Evolutionary conservation across 2,113 vertebrate species (phyloP), one percentile per base, ranked within the genome.

Genomic region (Campylorhamphus procurvoides): DNA sequence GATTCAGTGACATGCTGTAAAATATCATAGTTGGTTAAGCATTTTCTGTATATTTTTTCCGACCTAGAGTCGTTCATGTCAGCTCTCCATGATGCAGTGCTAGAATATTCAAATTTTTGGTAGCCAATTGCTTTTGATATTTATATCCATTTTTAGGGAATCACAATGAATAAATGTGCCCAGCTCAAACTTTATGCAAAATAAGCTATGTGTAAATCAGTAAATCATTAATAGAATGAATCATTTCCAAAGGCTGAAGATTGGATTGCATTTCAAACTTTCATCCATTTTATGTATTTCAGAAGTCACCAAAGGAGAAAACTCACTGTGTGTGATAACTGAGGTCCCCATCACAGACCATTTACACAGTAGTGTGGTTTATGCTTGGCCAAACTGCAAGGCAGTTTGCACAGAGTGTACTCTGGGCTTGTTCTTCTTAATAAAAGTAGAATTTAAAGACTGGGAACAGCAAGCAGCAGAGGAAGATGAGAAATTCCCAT

Each of bases 201-300:
- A 92, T 91, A 90, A 47, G 72, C 74, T 59, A 14, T 87, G 94
- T 85, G 80, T 93, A 96, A 96, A 95, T 96, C 92, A 90, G 96
- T 97, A 97, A 96, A 96, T 97, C 97, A 94, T 97, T 97, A 97
- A 90, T 4, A 37, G 90, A 97, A 96, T 97, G 85, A 97, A 97
- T 97, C n/a, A 97, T 90, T 94, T 94, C 85, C 86, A 96, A 87
- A 95, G 92, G 87, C 94, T 96, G 96, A 83, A 89, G 92, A 78
- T 58, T 88, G 92, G 82, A 74, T 87, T 55, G 42, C 15, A 9
- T 84, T 73, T 84, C 96, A 85, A 92, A 91, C 89, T 96, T 96
- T 89, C 72, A 74, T 86, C 60, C 68, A 31, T 77, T 69, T 84
- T 90, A 18, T 84, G 11, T 69, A 49, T 86, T 97, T 96, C 71